Base-by-base conservation (phyloP, 2,888 invertebrate species). In the Odontomyia ornata region DNA sequence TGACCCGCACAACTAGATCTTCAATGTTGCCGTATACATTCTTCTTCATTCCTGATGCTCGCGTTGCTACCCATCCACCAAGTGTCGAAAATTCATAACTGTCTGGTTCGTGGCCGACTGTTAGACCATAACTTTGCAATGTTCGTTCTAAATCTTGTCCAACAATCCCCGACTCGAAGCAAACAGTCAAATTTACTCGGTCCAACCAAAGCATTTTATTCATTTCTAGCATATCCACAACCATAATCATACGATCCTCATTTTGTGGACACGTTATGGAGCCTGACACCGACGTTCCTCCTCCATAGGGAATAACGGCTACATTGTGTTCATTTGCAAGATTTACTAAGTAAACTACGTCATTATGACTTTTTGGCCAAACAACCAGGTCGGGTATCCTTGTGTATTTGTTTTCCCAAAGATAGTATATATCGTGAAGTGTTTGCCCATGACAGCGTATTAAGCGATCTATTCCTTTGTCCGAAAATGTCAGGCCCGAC, bases 21-120 rank as follows among this genome's bases (percentile, higher is more conserved):
- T 99, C 98, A 79, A 99, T 99, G 84, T 99, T 99, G 0, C 98
- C 98, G 81, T 99, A 99, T 0, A 94, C 92, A 85, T 99, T 99
- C 87, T 99, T 99, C 89, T 99, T 99, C 99, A 99, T 99, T 75
- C 99, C 99, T n/a, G 96, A 96, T 0, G 98, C 98, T 72, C 97
- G 88, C 0, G 98, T 98, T 1, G 97, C 96, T 64, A 98, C 95
- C 99, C 99, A 99, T 0, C 99, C 99, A 4, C 99, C 99, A 1
- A 99, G 89, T 15, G 95, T 95, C 1, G 95, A 95, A 88, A 99
- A 99, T 87, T 99, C 99, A 86, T 96, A 97, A 1, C 98, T 98
- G 85, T 99, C 99, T 0, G 99, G 99, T 84, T 99, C 99, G 85
- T 99, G 98, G 0, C 99, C 99, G 1, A 95, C 93, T 0, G 97